Base-by-base conservation (phyloP, 1,140 invertebrate species). In the Anoplolepis gracilipes region DNA sequence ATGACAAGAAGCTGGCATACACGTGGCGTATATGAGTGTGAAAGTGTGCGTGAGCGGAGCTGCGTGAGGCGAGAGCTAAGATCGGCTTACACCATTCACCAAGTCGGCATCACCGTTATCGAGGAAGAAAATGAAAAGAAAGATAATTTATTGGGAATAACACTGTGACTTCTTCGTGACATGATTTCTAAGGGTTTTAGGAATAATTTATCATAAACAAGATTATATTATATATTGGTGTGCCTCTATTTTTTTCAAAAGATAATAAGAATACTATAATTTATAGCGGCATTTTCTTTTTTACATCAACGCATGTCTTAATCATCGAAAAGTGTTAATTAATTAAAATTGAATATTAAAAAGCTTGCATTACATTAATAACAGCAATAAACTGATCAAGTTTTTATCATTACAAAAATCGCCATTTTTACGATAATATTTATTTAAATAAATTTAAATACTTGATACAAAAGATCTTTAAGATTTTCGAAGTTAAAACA, bases 1-100 rank as follows among this genome's bases (percentile, higher is more conserved):
- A 36, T 6, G 33, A 36, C 30, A 39, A 46, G 19, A 16, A 25
- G 16, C 57, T 77, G 25, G 28, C 73, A 7, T n/a, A 30, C 25
- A 25, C 62, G 42, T 36, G 22, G 46, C 16, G 53, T 13, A 13
- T 4, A 22, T 1, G 36, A 42, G 36, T 25, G 25, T 70, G 28
- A 72, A 49, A 42, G 65, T 53, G 42, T 49, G 67, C 61, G 69
- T 65, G 69, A 61, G 49, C 19, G 61, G 8, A 55, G 73, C 78
- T 87, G 84, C 86, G 87, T 78, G 79, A 70, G 70, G 36, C 28
- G 46, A 53, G 53, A 55, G 78, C 36, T 69, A 70, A 87, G 81
- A 53, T 73, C 73, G 79, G 65, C 65, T 62, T 53, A 30, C 55
- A 79, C 75, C 67, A 59, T 87, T 86, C 64, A 67, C 85, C 59